phyloP scores from a whole-genome alignment of 2,888 invertebrate species.

The Acleris laterana region DNA sequence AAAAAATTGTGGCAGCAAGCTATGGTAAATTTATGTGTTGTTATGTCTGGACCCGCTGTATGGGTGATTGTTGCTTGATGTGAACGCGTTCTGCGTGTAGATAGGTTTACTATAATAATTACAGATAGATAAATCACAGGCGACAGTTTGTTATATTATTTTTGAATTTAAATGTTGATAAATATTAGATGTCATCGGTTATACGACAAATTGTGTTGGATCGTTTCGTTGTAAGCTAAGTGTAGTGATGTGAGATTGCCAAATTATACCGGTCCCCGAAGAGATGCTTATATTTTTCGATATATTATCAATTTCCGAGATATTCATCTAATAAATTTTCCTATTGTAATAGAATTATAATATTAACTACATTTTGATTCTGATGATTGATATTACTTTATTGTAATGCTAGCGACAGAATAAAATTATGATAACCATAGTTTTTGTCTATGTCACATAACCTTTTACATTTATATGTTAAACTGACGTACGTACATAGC shows the following conservation, averaged over 20 bases:
- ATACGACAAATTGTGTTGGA: background rate
- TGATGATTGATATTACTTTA: background rate
- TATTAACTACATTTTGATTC: constrained; percentile 1
- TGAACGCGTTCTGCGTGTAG: constrained; percentile 48
- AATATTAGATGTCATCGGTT: constrained; percentile 15
- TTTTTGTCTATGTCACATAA: too few species aligned
- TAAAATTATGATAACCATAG: background rate
- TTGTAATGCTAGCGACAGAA: background rate
- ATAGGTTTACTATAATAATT: constrained; percentile 50
- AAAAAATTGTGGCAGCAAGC: constrained; percentile 46
- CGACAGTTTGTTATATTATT: constrained; percentile 26
- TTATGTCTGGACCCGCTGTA: constrained; percentile 49
- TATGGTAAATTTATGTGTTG: constrained; percentile 50
- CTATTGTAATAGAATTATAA: constrained; percentile 24
- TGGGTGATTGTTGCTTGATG: constrained; percentile 41
- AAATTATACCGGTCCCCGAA: constrained; percentile 57
- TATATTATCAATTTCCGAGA: constrained; percentile 42
- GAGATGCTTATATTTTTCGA: constrained; percentile 58
- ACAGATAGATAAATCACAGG: constrained; percentile 11
- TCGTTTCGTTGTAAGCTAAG: constrained; percentile 39
- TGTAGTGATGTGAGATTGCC: constrained; percentile 53
- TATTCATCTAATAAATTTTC: constrained; percentile 21
- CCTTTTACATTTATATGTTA: too few species aligned
- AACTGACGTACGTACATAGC: too few species aligned
- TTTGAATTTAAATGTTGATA: constrained; percentile 14